phyloP scores from a whole-genome alignment of 2,888 invertebrate genomes.

The Exephanes ischioxanthus region DNA sequence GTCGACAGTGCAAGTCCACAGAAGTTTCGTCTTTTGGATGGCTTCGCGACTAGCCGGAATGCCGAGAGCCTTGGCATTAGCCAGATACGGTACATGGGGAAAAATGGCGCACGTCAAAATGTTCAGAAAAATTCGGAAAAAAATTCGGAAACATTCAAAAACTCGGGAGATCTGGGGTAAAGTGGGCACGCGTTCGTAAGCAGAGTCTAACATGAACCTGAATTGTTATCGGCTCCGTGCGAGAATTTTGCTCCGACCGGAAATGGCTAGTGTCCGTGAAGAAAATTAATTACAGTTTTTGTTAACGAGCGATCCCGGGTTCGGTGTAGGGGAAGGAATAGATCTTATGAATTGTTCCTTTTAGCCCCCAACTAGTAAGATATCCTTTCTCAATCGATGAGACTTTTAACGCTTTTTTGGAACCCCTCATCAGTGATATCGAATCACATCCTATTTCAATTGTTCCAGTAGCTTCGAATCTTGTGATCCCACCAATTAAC shows the following conservation, averaged over 20 bases:
- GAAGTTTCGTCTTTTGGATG: neutral
- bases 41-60: neutral
- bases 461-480: neutral
- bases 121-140: neutral
- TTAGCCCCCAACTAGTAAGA: neutral
- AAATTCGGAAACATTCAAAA: neutral
- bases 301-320: neutral
- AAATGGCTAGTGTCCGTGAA: no score
- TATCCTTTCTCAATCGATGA: neutral
- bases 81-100: no score
- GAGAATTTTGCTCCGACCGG: no score
- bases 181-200: no score
- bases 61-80: no score
- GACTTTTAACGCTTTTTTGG: neutral
- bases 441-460: neutral
- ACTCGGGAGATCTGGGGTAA: no score
- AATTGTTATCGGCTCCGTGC: no score
- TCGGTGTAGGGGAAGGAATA: neutral
- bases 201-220: no score
- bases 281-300: neutral
- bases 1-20: neutral
- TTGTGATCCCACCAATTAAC: neutral
- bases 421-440: neutral
- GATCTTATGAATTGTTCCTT: neutral
- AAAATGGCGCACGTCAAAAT: neutral